Percentiles rank a stretch among this genome's conserved stretches.
phyloP scores from a whole-genome alignment of 2,888 invertebrate genomes.

The Leptarthrus brevirostris region DNA sequence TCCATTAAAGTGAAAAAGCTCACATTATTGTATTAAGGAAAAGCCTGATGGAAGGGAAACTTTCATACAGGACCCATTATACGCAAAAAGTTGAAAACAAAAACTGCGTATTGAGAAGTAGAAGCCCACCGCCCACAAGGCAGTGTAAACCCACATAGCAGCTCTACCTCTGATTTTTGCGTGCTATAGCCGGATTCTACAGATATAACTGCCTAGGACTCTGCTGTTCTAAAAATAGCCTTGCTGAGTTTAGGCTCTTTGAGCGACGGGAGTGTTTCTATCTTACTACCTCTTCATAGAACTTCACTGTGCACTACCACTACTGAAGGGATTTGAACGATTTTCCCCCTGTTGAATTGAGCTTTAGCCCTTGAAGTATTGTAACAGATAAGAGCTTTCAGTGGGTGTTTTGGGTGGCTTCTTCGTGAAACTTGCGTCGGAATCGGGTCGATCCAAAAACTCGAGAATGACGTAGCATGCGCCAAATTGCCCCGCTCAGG shows the following conservation, averaged over 20 bases:
- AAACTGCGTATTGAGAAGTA: constrained; percentile 24
- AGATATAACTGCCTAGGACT: constrained; percentile 22
- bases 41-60: background rate
- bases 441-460: background rate
- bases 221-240: constrained; percentile 44
- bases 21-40: background rate
- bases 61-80: constrained; percentile 1
- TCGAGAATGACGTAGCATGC: constrained; percentile 52
- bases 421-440: constrained; percentile 13
- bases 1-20: background rate
- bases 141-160: constrained; percentile 6
- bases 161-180: background rate
- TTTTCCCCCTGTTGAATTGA: background rate
- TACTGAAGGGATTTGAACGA: background rate
- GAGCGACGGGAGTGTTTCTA: background rate
- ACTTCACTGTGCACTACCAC: constrained; percentile 8
- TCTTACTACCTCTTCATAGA: constrained; percentile 31
- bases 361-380: background rate
- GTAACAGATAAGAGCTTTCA: background rate
- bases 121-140: constrained; percentile 18
- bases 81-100: constrained; percentile 21
- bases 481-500: constrained; percentile 42
- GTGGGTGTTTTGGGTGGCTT: background rate
- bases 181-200: background rate
- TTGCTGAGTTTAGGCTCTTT: constrained; percentile 41